phyloP scores from a whole-genome alignment of 2,797 vertebrate species.

The Psittacula echo region DNA sequence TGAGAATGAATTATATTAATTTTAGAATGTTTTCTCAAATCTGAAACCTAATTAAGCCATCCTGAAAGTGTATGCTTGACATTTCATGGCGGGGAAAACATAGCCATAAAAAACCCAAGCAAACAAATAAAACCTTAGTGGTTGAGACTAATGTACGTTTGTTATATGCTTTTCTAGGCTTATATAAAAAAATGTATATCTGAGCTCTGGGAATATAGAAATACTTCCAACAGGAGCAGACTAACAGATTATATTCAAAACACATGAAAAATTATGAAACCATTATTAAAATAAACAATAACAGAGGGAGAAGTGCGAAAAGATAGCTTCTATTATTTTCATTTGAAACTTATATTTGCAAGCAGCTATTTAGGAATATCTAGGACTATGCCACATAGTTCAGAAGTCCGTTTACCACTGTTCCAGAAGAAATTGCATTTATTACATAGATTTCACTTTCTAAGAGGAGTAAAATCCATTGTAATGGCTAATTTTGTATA shows the following conservation, averaged over 20 bases:
- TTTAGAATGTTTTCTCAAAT: background rate
- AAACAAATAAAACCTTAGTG: rapidly evolving
- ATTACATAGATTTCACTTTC: background rate
- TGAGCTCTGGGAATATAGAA: background rate
- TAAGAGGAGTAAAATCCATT: background rate
- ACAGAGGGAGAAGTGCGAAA: background rate
- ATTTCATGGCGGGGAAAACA: background rate
- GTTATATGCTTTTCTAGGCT: background rate
- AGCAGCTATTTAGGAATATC: background rate
- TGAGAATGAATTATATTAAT: background rate
- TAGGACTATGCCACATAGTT: background rate
- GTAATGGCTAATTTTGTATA: background rate
- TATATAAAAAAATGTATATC: background rate
- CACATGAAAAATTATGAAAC: background rate
- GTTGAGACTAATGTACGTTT: background rate
- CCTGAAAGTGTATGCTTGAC: background rate
- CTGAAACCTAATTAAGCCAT: background rate
- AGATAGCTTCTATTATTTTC: background rate
- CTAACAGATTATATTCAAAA: background rate
- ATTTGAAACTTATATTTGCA: background rate
- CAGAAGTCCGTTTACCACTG: background rate
- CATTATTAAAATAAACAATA: background rate
- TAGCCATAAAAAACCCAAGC: background rate
- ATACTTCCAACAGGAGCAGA: background rate
- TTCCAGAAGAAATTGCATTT: background rate